These are phyloP conservation scores for Palythoa grandis DNA, from an alignment of 92 coral and sea anemone species.

Conservation along the genomic window DNA sequence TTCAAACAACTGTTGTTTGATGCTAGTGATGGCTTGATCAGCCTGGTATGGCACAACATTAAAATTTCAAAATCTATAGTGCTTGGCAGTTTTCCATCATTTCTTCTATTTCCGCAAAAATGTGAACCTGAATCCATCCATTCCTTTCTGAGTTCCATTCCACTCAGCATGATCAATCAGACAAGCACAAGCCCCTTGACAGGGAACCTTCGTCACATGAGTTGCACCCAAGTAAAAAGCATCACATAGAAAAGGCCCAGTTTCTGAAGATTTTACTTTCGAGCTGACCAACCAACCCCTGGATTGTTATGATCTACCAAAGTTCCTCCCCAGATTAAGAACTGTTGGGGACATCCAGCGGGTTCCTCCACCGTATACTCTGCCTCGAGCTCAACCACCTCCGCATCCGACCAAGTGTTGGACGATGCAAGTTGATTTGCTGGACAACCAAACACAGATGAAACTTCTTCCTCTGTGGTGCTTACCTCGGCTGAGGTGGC, in stretches of 20 bases:
- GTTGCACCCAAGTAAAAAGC: slow-evolving; percentile 36
- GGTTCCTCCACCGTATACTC: not conserved
- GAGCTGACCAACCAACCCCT: not conserved
- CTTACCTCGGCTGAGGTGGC: not conserved
- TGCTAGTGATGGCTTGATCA: slow-evolving; percentile 40
- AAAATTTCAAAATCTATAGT: slow-evolving; percentile 33
- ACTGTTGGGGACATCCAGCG: slow-evolving; percentile 21
- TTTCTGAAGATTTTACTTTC: slow-evolving; percentile 31
- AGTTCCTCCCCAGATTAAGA: slow-evolving; percentile 39
- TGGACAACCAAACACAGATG: slow-evolving; percentile 7
- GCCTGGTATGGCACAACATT: slow-evolving; percentile 36
- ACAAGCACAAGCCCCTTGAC: slow-evolving; percentile 46
- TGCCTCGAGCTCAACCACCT: not conserved
- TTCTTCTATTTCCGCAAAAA: slow-evolving; percentile 40
- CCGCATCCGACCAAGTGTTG: not conserved
- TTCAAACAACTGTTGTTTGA: slow-evolving; percentile 28
- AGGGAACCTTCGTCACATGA: slow-evolving; percentile 38
- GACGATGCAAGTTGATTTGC: not conserved
- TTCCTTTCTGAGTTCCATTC: slow-evolving; percentile 40
- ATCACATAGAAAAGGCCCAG: slow-evolving; percentile 36
- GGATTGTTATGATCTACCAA: slow-evolving; percentile 22
- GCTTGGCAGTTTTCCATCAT: slow-evolving; percentile 36
- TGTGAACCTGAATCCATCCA: slow-evolving; percentile 44
- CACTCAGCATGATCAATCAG: slow-evolving; percentile 26
- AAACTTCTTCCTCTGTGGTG: slow-evolving; percentile 14